Percentiles rank a stretch among this genome's conserved stretches.
phyloP scores from a whole-genome alignment of 2,113 vertebrate species.

The Poeciliopsis occidentalis region DNA sequence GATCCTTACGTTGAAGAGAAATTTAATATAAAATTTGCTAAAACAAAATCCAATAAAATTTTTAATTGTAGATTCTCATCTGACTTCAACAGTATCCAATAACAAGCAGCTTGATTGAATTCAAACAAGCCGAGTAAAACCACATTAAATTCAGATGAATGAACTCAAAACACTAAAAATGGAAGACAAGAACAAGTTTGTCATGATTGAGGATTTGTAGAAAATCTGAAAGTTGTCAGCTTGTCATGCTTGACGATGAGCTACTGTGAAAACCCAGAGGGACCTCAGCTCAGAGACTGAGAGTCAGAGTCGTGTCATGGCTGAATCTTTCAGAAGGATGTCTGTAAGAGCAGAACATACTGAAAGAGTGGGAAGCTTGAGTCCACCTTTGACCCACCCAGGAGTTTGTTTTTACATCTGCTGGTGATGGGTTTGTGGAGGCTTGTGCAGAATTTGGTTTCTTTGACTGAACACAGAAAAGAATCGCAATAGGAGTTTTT shows the following conservation, averaged over 20 bases:
- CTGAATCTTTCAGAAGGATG: conserved; percentile 26
- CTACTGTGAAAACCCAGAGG: conserved; percentile 5
- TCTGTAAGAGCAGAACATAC: conserved; percentile 1
- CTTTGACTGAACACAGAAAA: background rate
- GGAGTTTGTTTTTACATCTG: conserved; percentile 9
- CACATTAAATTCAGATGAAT: background rate
- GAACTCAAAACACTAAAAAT: conserved; percentile 6
- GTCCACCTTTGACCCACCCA: conserved; percentile 18
- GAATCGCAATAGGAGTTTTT: background rate
- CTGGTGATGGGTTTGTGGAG: conserved; percentile 6
- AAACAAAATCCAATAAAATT: background rate
- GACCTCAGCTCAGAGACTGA: conserved; percentile 17
- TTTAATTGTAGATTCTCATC: background rate
- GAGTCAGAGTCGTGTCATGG: conserved; percentile 2
- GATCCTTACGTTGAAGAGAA: too few relatives aligned
- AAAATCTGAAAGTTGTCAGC: conserved; percentile 13
- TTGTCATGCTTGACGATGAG: conserved; percentile 3
- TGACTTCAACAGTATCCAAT: background rate
- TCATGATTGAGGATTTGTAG: background rate
- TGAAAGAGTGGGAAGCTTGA: conserved; percentile 12
- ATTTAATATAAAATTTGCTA: background rate
- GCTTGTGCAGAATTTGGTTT: conserved; percentile 17
- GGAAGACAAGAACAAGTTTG: background rate
- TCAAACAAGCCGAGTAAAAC: background rate
- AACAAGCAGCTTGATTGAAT: background rate